Conservation (phyloP, 2,888 invertebrate species). For the Synanthedon andrenaeformis region DNA sequence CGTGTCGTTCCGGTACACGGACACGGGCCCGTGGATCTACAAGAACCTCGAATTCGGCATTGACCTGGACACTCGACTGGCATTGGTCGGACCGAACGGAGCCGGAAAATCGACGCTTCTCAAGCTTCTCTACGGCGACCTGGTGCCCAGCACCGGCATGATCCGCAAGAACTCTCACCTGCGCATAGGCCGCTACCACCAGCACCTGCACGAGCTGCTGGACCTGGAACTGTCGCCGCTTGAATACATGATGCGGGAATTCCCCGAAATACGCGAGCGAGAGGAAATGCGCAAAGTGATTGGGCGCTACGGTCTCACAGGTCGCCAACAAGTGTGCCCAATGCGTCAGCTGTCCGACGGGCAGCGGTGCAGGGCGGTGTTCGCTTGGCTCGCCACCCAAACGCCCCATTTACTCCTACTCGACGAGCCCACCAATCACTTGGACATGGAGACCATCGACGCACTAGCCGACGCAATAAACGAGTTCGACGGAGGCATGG, state of each 20-base stretch:
- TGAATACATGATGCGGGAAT: conserved; percentile 98
- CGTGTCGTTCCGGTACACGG: conserved; percentile 94
- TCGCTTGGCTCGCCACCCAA: conserved; percentile 99
- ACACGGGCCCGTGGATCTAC: conserved; percentile 91
- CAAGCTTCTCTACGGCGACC: conserved; percentile 94
- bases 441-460: conserved; percentile 99
- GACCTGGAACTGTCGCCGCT: conserved; percentile 95
- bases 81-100: conserved; percentile 97
- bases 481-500: conserved; percentile 98
- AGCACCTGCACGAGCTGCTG: conserved; percentile 96
- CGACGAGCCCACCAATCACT: conserved; percentile 90
- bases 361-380: conserved; percentile 97
- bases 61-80: conserved; percentile 95
- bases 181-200: conserved; percentile 97
- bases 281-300: conserved; percentile 99
- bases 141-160: conserved; percentile 95
- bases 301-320: conserved; percentile 97
- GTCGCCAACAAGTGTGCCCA: conserved; percentile 95
- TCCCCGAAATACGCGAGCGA: conserved; percentile 96
- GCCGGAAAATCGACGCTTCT: conserved; percentile 98
- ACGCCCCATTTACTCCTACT: conserved; percentile 91
- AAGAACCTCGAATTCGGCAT: conserved; percentile 98
- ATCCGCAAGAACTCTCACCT: conserved; percentile 98
- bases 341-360: conserved; percentile 97
- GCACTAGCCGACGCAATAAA: conserved; percentile 97